Evolutionary conservation across 1,140 invertebrate genomes (phyloP), one percentile per base, ranked within the genome.

Genomic region (Achatina immaculata): DNA sequence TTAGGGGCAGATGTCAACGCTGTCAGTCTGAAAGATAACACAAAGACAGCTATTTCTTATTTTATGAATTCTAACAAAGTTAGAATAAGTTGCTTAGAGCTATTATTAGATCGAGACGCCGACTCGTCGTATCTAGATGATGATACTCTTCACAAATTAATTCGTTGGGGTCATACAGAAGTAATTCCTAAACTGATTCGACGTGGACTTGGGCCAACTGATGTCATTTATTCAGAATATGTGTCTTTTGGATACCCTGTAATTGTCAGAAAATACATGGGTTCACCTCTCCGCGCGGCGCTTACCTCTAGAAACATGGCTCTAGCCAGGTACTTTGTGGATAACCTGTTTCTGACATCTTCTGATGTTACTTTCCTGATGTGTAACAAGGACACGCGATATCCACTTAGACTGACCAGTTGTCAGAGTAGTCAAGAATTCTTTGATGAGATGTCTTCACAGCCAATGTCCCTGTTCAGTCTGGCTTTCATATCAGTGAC

Each of bases 1-100:
- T 40, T 24, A 40, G 68, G 68, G 42, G 68, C 68, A 42, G 68
- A 69, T 42, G 36, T 43, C 6, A 69, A 69, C n/a, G 24, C 24
- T 24, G 68, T 43, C 42, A 69, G 38, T 6, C 4, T 28, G 14
- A 40, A 4, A 21, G 7, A 62, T 19, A 31, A 6, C 7, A 6
- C n/a, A 31, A 31, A 62, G 31, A 62, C 28, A 6, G 58, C 58
- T 6, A 28, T 62, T 62, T 31, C 58, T 31, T 62, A 24, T 62
- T 24, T 24, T 21, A 19, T 9, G 48, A 55, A 55, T 2, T 19
- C 21, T 55, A 31, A 68, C 4, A 16, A 7, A 16, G n/a, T 16
- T 36, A 24, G n/a, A 62, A 62, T 62, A 62, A 6, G n/a, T 14
- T 31, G 19, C 3, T 14, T 31, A 2, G 3, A 31, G 16, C n/a